Evolutionary conservation across 1,140 invertebrate genomes (phyloP), one percentile per base, ranked within the genome.

Genomic region (Sitodiplosis mosellana): DNA sequence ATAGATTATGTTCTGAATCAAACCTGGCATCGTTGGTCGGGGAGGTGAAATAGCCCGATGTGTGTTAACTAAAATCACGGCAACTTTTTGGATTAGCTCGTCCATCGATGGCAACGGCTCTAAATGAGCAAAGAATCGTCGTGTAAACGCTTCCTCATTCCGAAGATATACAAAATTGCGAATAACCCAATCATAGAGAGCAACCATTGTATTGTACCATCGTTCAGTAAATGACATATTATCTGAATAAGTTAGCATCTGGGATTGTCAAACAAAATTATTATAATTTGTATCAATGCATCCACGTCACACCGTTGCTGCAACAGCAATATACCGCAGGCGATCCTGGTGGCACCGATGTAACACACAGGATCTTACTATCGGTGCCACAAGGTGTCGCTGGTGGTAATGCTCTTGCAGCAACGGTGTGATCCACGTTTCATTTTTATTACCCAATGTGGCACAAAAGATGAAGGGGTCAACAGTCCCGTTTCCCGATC

Each of bases 11-110:
- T n/a, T n/a, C n/a, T n/a, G n/a, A n/a, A n/a, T n/a, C n/a, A n/a
- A 64, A 62, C 46, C 59, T 21, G 72, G 71, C 54, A 69, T 63
- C 18, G 63, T 55, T 2, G 74, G 65, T 36, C 68, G 58, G 0
- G 67, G 63, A 40, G 63, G 53, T 49, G 68, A 59, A 40, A 71
- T 55, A 27, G 63, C 60, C 6, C 65, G 66, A 61, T 75, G 71
- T 17, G 61, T 66, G 50, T 70, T 73, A n/a, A 69, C 56, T 33
- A 80, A 59, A 40, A 75, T 57, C 34, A 78, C 50, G 14, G 68
- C 71, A 8, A 73, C 64, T 51, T 71, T 72, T 18, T 61, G n/a
- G 11, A 18, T 2, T 12, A 43, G 20, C 20, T 43, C 41, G 6
- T 43, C 41, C n/a, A 43, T 21, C n/a, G 17, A 18, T 43, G 41